Evolutionary conservation across 2,113 vertebrate species (phyloP).

Genomic region (Symphodus melops): DNA sequence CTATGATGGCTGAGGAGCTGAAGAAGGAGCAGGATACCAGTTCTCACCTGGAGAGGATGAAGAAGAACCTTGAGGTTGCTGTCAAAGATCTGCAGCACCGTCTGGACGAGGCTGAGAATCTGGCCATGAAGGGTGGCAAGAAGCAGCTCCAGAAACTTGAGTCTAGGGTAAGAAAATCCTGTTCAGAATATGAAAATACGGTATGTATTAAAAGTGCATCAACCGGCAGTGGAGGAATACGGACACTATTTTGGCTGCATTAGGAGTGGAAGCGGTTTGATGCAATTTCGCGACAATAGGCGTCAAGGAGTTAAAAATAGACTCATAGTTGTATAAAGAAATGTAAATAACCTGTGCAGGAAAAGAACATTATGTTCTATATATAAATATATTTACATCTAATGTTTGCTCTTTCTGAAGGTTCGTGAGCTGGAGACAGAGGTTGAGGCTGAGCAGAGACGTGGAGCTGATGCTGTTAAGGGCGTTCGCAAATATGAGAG

Average conservation of each 20-base stretch:
- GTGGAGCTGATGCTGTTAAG: conserved; percentile 72
- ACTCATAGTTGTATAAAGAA: no score
- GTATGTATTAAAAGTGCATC: no score
- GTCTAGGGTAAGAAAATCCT: conserved; percentile 74
- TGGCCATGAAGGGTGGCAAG: conserved; percentile 89
- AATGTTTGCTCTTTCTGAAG: conserved; percentile 24
- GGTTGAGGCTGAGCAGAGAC: conserved; percentile 70
- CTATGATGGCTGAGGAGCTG: conserved; percentile 90
- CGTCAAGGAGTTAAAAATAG: no score
- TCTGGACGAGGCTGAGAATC: conserved; percentile 91
- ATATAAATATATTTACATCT: background rate
- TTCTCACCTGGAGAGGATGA: conserved; percentile 93
- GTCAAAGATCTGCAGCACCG: conserved; percentile 86
- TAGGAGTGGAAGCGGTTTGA: no score
- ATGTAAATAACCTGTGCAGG: no score
- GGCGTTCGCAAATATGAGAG: conserved; percentile 78
- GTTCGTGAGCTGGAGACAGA: conserved; percentile 71
- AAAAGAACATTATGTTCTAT: no score
- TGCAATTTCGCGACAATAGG: no score
- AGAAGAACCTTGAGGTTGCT: conserved; percentile 91
- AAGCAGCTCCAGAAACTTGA: conserved; percentile 90
- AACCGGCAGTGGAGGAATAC: no score
- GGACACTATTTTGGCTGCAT: no score
- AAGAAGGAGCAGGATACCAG: conserved; percentile 92
- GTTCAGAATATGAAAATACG: no score